Percentiles rank a stretch among this genome's conserved stretches.
These are phyloP conservation scores for Saimiri boliviensis DNA, from an alignment of 2,113 vertebrate species.

Conservation along the genomic window DNA sequence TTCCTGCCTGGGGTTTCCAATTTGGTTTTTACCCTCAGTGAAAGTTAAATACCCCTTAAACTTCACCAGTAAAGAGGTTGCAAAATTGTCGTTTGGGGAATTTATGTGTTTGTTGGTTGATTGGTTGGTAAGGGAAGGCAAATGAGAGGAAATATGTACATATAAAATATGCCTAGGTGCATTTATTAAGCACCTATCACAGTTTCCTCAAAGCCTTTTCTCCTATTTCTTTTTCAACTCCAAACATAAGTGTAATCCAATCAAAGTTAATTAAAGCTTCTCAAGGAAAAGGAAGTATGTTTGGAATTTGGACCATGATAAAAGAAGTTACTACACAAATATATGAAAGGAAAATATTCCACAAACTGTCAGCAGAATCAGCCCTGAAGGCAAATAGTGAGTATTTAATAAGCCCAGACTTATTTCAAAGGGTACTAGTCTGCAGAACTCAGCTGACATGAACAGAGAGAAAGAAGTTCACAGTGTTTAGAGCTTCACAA, in stretches of 20 bases:
- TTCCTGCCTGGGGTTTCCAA: conserved; percentile 5
- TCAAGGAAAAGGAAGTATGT: conserved; percentile 12
- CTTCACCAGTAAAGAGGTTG: not conserved
- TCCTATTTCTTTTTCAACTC: conserved; percentile 38
- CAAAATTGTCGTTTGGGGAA: not conserved
- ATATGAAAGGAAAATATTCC: conserved; percentile 47
- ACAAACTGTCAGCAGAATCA: conserved; percentile 33
- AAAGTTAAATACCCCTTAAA: conserved; percentile 46
- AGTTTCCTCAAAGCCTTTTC: not conserved
- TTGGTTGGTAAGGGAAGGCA: not conserved
- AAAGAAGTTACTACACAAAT: conserved; percentile 62
- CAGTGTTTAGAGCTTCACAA: conserved; percentile 16
- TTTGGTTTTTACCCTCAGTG: conserved; percentile 38
- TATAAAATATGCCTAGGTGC: not conserved
- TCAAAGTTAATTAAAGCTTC: conserved; percentile 59
- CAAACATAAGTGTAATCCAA: conserved; percentile 39
- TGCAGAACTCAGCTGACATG: conserved; percentile 28
- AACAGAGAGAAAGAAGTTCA: not conserved
- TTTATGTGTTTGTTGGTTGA: not conserved
- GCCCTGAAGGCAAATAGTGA: conserved; percentile 21
- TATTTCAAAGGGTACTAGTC: conserved; percentile 39
- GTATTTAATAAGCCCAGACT: conserved; percentile 36
- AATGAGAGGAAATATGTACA: not conserved
- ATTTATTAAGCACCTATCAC: conserved; percentile 1
- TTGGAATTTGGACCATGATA: conserved; percentile 34